A percentile compares a stretch with the other conserved stretches of the same genome.
Evolutionary conservation across 2,797 vertebrate genomes (phyloP).

Genomic region (Acrocephalus scirpaceus): DNA sequence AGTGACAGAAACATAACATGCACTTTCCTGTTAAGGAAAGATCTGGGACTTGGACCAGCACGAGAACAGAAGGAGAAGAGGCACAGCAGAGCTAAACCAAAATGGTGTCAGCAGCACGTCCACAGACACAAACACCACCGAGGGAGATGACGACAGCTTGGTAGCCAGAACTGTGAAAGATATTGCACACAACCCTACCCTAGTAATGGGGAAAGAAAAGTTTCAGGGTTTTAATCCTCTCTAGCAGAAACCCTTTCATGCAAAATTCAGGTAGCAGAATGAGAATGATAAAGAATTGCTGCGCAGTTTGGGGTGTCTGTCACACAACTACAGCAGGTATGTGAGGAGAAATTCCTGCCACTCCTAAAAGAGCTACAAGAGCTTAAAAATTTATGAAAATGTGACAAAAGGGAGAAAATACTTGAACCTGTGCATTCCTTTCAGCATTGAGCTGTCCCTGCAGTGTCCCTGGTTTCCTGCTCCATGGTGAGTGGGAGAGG

Average conservation of each 20-base stretch:
- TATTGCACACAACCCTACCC: conserved; percentile 18
- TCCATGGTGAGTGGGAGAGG: not conserved
- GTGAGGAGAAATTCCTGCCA: not conserved
- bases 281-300: not conserved
- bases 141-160: conserved; percentile 60
- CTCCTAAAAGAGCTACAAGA: not conserved
- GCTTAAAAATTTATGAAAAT: not conserved
- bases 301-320: not conserved
- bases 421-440: not conserved
- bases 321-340: not conserved
- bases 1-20: conserved; percentile 17
- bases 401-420: not conserved
- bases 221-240: not conserved
- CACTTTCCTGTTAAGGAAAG: conserved; percentile 25
- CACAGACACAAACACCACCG: conserved; percentile 57
- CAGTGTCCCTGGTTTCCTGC: not conserved
- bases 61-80: conserved; percentile 65
- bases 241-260: not conserved
- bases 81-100: conserved; percentile 56
- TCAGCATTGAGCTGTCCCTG: not conserved
- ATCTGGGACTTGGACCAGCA: conserved; percentile 48
- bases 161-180: conserved; percentile 69
- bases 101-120: conserved; percentile 63
- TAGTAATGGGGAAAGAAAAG: not conserved
- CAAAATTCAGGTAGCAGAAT: not conserved